Evolutionary conservation across 1,140 invertebrate species (phyloP), one percentile per base, ranked within the genome.

Genomic region (Microvelia longipes): DNA sequence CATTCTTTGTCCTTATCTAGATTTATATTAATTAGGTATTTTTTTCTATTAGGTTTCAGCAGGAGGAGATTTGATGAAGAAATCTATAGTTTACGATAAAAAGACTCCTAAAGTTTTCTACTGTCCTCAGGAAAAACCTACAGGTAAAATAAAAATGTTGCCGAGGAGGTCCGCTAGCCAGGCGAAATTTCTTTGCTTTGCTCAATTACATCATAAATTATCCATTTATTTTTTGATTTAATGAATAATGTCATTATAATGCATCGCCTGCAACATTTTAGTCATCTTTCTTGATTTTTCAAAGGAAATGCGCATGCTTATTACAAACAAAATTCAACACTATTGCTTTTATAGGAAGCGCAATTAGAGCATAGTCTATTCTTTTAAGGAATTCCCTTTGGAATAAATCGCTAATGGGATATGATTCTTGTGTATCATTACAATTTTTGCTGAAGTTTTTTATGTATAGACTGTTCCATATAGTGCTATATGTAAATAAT

Each of bases 71-170:
- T 88, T 91, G 84, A 85, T 90, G 81, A 78, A 88, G 29, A 91
- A 91, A 78, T 88, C 86, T 28, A 92, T 92, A 73, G 88, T 92
- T 28, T 92, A 86, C 75, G 89, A 92, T 74, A 88, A 90, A 77
- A 89, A 90, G 73, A 91, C 89, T 0, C 90, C 90, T 0, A 87
- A 90, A 74, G 88, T 91, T 0, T 92, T 92, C 78, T 92, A 92
- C 77, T 92, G 90, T 78, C 89, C 89, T 1, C 85, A 88, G 76
- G 85, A 89, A 67, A 90, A 90, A 75, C 88, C 88, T 13, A 87
- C 84, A n/a, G 84, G 76, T 76, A 72, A 71, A 24, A 29, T 66
- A 29, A 27, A 35, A n/a, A n/a, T n/a, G n/a, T n/a, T n/a, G n/a
- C n/a, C n/a, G n/a, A n/a, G n/a, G n/a, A n/a, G n/a, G n/a, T n/a